These are phyloP conservation scores for Drosophila lacteicornis DNA, from an alignment of 1,140 invertebrate species.

Conservation along the genomic window DNA sequence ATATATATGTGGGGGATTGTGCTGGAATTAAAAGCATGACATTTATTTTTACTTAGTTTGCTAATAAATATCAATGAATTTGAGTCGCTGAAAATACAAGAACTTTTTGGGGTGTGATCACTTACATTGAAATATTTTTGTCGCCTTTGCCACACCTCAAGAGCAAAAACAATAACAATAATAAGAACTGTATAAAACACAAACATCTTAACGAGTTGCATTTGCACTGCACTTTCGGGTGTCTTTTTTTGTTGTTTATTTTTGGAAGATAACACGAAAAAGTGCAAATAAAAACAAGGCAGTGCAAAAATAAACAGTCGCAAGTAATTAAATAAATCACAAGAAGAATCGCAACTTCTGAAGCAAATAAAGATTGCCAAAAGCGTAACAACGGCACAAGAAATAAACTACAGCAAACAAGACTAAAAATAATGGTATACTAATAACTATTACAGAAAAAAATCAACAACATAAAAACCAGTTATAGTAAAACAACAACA, in stretches of 20 bases:
- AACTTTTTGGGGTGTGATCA: too few relatives aligned
- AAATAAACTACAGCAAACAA: background rate
- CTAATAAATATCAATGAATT: too few relatives aligned
- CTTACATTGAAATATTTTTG: conserved; percentile 1
- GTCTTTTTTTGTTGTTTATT: conserved; percentile 27
- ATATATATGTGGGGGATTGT: background rate
- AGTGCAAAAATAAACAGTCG: conserved; percentile 26
- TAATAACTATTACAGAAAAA: background rate
- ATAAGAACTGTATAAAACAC: background rate
- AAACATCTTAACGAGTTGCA: conserved; percentile 23
- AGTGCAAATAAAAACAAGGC: conserved; percentile 22
- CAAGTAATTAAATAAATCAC: conserved; percentile 32
- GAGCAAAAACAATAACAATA: conserved; percentile 9
- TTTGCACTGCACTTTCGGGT: conserved; percentile 5
- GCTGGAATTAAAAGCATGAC: too few relatives aligned
- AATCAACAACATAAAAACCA: conserved; percentile 4
- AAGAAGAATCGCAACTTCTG: conserved; percentile 1
- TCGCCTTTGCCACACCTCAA: conserved; percentile 19
- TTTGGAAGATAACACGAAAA: conserved; percentile 24
- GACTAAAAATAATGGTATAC: background rate
- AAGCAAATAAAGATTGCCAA: conserved; percentile 7
- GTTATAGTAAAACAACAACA: background rate
- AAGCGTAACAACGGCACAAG: background rate
- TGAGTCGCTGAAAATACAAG: too few relatives aligned
- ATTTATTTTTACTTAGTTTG: too few relatives aligned